Percentiles rank a stretch among this genome's conserved stretches.
phyloP scores from a whole-genome alignment of 2,113 vertebrate species.

The Anguilla japonica region DNA sequence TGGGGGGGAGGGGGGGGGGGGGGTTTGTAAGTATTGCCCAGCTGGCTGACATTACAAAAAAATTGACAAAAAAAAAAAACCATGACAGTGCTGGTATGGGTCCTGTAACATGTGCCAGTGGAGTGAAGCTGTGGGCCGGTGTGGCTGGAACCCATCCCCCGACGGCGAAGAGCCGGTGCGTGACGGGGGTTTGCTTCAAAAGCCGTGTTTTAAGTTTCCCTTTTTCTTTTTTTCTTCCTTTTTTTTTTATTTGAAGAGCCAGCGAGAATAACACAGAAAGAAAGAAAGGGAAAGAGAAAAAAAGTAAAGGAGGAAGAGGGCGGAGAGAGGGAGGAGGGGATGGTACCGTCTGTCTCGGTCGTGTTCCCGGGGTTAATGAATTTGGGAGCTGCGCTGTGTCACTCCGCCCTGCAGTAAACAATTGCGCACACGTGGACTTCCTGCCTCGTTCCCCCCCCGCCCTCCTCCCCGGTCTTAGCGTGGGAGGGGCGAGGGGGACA shows the following conservation, averaged over 20 bases:
- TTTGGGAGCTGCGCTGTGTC: neutral
- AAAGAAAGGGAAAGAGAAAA: neutral
- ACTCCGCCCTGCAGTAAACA: neutral
- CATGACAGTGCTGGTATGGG: neutral
- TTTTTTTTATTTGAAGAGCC: neutral
- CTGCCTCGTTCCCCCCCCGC: neutral
- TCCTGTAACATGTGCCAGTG: neutral
- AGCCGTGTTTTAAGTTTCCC: no score
- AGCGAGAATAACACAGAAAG: neutral
- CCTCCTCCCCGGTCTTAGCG: neutral
- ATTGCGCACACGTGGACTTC: constrained; percentile 7
- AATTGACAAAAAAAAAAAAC: neutral
- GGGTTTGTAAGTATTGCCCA: neutral
- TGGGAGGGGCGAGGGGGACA: neutral
- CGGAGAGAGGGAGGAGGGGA: neutral
- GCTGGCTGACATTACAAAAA: neutral
- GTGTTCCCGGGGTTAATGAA: neutral
- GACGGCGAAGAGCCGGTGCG: no score
- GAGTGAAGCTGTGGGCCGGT: no score
- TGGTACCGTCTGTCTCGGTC: no score
- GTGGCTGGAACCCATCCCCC: no score
- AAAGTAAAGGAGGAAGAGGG: neutral
- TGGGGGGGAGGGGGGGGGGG: no score
- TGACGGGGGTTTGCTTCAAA: no score
- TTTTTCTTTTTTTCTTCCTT: no score